Conservation (phyloP, 1,140 invertebrate genomes). For the Bradynema listronoti region DNA sequence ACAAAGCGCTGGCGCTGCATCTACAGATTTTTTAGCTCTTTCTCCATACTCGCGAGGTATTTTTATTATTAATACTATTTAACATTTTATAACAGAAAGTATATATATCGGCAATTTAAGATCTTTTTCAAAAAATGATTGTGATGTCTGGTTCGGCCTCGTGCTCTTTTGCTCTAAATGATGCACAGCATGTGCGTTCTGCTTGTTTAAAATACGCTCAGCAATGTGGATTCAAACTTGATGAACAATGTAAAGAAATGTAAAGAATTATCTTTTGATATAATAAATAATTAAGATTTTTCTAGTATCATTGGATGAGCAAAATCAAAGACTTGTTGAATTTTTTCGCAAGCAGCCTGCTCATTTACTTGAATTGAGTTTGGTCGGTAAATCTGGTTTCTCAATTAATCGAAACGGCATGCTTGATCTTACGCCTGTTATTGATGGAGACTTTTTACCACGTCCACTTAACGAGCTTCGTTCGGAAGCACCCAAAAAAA, state of each 20-base stretch:
- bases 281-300: conserved; percentile 22
- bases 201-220: conserved; percentile 22
- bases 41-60: conserved; percentile 39
- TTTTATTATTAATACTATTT: too few species aligned
- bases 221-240: conserved; percentile 23
- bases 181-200: conserved; percentile 17
- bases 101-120: conserved; percentile 16
- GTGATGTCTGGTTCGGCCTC: conserved; percentile 27
- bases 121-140: conserved; percentile 35
- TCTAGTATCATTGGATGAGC: conserved; percentile 17
- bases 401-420: conserved; percentile 28
- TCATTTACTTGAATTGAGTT: conserved; percentile 25
- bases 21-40: conserved; percentile 38
- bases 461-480: conserved; percentile 37
- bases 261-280: too few species aligned
- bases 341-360: conserved; percentile 22
- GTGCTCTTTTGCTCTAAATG: conserved; percentile 22
- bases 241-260: conserved; percentile 32
- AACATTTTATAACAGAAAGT: too few species aligned
- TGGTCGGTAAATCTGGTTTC: conserved; percentile 15
- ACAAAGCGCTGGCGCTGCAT: conserved; percentile 66
- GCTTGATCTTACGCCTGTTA: conserved; percentile 28
- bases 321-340: conserved; percentile 26
- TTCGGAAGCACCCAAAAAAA: conserved; percentile 39
- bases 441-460: conserved; percentile 49